phyloP scores from a whole-genome alignment of 2,888 invertebrate species.

The Pheosia gnoma region DNA sequence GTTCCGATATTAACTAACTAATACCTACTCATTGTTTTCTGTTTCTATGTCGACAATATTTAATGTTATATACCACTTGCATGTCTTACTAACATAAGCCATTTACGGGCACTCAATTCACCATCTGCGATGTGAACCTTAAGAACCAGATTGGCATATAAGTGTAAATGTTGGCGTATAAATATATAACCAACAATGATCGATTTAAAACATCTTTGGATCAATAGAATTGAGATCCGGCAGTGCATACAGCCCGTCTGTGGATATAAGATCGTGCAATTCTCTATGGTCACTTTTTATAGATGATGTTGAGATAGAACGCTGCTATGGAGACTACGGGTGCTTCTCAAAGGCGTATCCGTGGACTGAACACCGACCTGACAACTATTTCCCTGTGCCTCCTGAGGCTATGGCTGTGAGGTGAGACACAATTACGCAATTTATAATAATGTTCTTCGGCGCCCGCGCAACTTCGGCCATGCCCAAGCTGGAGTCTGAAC shows the following conservation, averaged over 20 bases:
- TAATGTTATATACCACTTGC: neutral
- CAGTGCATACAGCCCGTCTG: too few relatives aligned
- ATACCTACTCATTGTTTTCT: conserved; percentile 9
- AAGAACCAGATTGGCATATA: too few relatives aligned
- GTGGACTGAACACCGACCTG: conserved; percentile 92
- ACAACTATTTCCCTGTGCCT: conserved; percentile 90
- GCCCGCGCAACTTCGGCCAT: too few relatives aligned
- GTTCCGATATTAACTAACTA: conserved; percentile 8
- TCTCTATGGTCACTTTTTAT: conserved; percentile 21
- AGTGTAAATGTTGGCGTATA: too few relatives aligned
- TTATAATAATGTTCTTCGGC: too few relatives aligned
- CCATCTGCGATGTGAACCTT: too few relatives aligned
- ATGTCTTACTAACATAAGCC: neutral
- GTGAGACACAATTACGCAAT: conserved; percentile 52
- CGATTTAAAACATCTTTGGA: too few relatives aligned
- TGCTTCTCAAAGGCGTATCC: conserved; percentile 91
- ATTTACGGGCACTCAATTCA: too few relatives aligned
- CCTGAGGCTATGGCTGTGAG: conserved; percentile 85
- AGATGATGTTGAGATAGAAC: conserved; percentile 80
- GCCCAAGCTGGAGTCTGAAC: too few relatives aligned
- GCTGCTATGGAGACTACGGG: conserved; percentile 91
- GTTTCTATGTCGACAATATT: neutral
- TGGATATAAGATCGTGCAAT: too few relatives aligned
- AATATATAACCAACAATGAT: too few relatives aligned
- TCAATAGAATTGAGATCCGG: too few relatives aligned